Base-by-base conservation (phyloP, 2,888 invertebrate species). In the Gastracanthus pulcherrimus region DNA sequence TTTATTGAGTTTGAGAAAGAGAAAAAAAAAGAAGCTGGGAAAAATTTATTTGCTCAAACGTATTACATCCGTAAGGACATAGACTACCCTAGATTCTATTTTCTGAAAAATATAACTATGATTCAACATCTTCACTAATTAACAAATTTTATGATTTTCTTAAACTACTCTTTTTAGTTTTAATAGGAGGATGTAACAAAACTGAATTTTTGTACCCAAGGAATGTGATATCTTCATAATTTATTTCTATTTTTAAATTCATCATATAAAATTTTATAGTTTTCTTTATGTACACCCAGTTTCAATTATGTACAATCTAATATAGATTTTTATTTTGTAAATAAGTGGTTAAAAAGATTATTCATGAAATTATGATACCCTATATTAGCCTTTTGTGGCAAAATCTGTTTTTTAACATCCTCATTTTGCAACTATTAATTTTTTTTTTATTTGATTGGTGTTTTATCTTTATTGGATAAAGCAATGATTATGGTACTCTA, bases 1-100 rank as follows among this genome's bases (percentile, higher is more conserved):
- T 76, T 66, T 48, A 76, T 41, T 38, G 48, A 74, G 60, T 75
- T 75, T 75, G 75, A 69, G 69, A 80, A 74, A 80, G 69, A 41
- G 9, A 41, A 78, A 23, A 19, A n/a, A 77, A 69, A 80, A 74
- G 36, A 74, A 72, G 36, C 58, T 79, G 66, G 67, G 48, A 74
- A 41, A 51, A 31, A 6, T 64, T 76, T 69, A 4, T 41, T 29
- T n/a, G 67, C n/a, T 23, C 29, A 26, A 13, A 19, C 38, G 1
- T 62, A 38, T 34, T 29, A n/a, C 6, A 51, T 38, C 6, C n/a
- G 6, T n/a, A 71, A 51, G 51, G 16, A 36, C 51, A 38, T 64
- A 51, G 45, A 48, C 19, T 79, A 66, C 19, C 31, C 48, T 45
- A 38, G 1, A 67, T 34, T 36, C 29, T 5, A 48, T 36, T 62